A percentile compares a stretch with the other conserved stretches of the same genome.
Evolutionary conservation across 2,888 invertebrate species (phyloP).

Genomic region (Cacoxenus indagator): DNA sequence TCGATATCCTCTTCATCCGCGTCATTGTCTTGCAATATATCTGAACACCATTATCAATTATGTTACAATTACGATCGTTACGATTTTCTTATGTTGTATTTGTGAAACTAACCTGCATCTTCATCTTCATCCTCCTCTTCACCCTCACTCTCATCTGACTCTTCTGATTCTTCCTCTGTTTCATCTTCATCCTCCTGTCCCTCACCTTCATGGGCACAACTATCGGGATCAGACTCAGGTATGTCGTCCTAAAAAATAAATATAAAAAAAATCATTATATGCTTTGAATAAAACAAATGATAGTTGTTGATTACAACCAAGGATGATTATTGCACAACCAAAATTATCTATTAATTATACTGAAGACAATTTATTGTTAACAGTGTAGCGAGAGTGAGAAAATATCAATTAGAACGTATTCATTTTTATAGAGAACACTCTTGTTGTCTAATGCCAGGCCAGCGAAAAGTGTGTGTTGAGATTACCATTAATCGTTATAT

Average conservation of each 20-base stretch:
- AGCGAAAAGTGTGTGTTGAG: constrained; percentile 53
- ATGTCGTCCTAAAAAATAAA: constrained; percentile 66
- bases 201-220: constrained; percentile 68
- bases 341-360: neutral
- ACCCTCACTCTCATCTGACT: constrained; percentile 70
- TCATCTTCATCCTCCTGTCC: constrained; percentile 68
- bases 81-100: neutral
- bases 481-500: constrained; percentile 7
- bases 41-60: constrained; percentile 26
- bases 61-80: neutral
- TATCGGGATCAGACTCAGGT: constrained; percentile 70
- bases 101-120: constrained; percentile 65
- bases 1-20: constrained; percentile 71
- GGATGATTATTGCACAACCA: neutral
- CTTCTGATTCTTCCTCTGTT: constrained; percentile 69
- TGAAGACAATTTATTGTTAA: constrained; percentile 24
- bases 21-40: constrained; percentile 60
- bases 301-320: neutral
- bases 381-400: constrained; percentile 20
- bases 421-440: constrained; percentile 50
- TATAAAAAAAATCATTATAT: constrained; percentile 20
- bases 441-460: constrained; percentile 70
- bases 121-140: constrained; percentile 71
- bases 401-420: constrained; percentile 31
- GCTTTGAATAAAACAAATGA: neutral